These are phyloP conservation scores for Takifugu bimaculatus DNA, from an alignment of 2,113 vertebrate genomes.

Conservation along the genomic window DNA sequence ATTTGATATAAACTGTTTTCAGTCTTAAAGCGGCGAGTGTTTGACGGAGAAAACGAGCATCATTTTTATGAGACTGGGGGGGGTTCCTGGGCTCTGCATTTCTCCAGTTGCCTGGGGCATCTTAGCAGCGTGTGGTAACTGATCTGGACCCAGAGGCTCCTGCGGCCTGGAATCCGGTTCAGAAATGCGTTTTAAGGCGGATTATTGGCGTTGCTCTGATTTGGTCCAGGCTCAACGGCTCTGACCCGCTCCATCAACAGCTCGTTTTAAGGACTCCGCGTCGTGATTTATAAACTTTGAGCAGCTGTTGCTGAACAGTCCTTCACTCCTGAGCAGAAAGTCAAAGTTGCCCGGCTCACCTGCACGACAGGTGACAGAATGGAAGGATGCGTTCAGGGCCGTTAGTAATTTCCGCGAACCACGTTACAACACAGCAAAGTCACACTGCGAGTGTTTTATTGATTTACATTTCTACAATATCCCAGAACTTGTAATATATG, in stretches of 20 bases:
- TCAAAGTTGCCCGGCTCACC: not conserved
- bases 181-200: no score
- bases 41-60: not conserved
- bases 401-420: constrained; percentile 7
- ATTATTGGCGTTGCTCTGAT: constrained; percentile 19
- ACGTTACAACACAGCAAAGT: not conserved
- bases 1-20: not conserved
- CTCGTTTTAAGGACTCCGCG: constrained; percentile 14
- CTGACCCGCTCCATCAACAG: constrained; percentile 21
- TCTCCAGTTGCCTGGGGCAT: not conserved
- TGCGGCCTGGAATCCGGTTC: not conserved
- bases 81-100: not conserved
- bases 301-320: no score
- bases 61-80: no score
- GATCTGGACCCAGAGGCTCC: not conserved
- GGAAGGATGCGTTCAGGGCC: constrained; percentile 34
- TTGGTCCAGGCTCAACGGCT: constrained; percentile 21
- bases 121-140: not conserved
- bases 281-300: no score
- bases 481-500: not conserved
- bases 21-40: no score
- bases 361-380: constrained; percentile 11
- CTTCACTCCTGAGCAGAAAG: no score
- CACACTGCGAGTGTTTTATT: not conserved
- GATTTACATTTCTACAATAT: no score